Conservation (phyloP, 2,888 invertebrate species). For the Acheta domesticus region DNA sequence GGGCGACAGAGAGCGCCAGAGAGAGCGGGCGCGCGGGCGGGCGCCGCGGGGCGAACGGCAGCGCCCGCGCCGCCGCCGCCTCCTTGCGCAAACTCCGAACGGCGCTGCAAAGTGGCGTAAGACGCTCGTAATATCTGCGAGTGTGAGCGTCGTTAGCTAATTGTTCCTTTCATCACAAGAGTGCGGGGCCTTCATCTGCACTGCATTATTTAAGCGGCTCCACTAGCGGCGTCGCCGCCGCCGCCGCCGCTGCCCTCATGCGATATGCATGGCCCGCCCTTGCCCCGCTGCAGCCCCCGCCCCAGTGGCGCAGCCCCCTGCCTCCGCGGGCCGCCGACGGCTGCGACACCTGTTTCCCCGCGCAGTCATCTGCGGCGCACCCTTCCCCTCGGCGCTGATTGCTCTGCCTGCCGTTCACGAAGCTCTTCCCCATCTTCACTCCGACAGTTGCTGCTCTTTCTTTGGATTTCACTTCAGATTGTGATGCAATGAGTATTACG, state of each 20-base stretch:
- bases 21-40: too few relatives aligned
- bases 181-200: background rate
- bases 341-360: background rate
- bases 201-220: conserved; percentile 10
- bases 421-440: too few relatives aligned
- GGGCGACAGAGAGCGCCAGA: too few relatives aligned
- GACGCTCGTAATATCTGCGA: conserved; percentile 7
- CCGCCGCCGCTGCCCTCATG: background rate
- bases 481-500: too few relatives aligned
- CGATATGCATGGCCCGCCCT: conserved; percentile 1
- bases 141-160: conserved; percentile 18
- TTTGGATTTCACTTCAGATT: too few relatives aligned
- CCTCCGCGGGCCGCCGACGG: background rate
- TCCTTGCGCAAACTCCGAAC: too few relatives aligned
- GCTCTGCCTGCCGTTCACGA: too few relatives aligned
- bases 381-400: too few relatives aligned
- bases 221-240: background rate
- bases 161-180: conserved; percentile 18
- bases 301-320: background rate
- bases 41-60: too few relatives aligned
- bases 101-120: background rate
- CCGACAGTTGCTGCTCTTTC: too few relatives aligned
- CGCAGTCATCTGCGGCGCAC: too few relatives aligned
- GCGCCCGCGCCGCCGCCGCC: too few relatives aligned
- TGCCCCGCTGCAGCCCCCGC: background rate